Percentiles rank a stretch among this genome's conserved stretches.
phyloP scores from a whole-genome alignment of 2,888 invertebrate species.

The Miltochrista miniata region DNA sequence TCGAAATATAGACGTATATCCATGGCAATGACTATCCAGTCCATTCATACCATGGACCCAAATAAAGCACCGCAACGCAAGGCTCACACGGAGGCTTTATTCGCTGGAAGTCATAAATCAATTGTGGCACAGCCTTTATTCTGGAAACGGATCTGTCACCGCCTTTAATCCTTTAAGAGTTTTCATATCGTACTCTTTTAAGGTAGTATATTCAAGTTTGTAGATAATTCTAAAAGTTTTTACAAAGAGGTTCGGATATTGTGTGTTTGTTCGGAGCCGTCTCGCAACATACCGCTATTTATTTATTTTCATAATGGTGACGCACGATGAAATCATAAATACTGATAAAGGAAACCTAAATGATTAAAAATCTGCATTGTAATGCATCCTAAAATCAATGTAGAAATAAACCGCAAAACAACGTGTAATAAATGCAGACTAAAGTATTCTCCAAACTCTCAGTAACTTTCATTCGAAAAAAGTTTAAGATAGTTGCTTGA shows the following conservation, averaged over 20 bases:
- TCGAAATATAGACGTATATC: constrained; percentile 31
- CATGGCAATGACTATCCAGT: constrained; percentile 36
- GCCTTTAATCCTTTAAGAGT: constrained; percentile 74
- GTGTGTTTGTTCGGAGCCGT: background rate
- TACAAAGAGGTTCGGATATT: background rate
- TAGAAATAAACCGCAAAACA: too few species aligned
- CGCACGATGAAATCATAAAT: background rate
- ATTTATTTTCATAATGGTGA: background rate
- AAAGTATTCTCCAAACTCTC: too few species aligned
- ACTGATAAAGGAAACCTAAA: background rate
- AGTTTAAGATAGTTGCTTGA: too few species aligned
- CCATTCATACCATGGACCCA: constrained; percentile 34
- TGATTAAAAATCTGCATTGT: too few species aligned
- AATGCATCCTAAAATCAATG: too few species aligned
- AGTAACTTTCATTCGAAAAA: too few species aligned
- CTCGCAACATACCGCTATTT: background rate
- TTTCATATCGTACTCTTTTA: constrained; percentile 60
- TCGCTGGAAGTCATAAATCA: constrained; percentile 76
- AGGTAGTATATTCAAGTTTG: constrained; percentile 27
- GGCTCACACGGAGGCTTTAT: constrained; percentile 55
- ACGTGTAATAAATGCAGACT: too few species aligned
- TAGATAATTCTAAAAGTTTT: constrained; percentile 11
- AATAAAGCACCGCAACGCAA: constrained; percentile 31
- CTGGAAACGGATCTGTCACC: constrained; percentile 72
- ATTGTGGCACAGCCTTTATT: constrained; percentile 65